Evolutionary conservation across 2,888 invertebrate species (phyloP), one percentile per base, ranked within the genome.

Genomic region (Calameuta filiformis): DNA sequence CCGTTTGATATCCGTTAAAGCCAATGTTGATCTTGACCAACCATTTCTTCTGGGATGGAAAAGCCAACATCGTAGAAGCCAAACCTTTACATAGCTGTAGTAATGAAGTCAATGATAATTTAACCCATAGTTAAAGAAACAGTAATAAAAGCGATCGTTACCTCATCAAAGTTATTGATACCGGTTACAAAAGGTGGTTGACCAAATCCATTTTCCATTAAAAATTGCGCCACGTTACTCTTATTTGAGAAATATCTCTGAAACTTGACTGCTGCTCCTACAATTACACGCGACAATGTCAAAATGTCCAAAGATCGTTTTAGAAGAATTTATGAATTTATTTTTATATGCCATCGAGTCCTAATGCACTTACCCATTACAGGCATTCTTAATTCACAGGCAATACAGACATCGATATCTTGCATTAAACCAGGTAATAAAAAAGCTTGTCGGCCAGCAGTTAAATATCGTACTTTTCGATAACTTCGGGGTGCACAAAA

Each of bases 11-110:
- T 68, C 85, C 83, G 76, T 80, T 79, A 68, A 83, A 83, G 69
- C 86, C 86, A 34, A 80, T 79, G 80, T 86, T 83, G 75, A 86
- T 78, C 80, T 84, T 85, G 30, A 85, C 73, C 35, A 85, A 56
- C 85, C 85, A 85, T 35, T 78, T 81, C 40, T 74, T 73, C 37
- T 80, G 74, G 9, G 35, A 68, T 11, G 80, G 80, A 79, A 77
- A 80, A 69, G 75, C 69, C 15, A 81, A 79, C 37, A 82, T 81
- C 82, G 85, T 79, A 75, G 69, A 76, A 11, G 83, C 79, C 56
- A 86, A 77, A 76, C 76, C 81, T 35, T 75, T 69, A 76, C 81
- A 84, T 11, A 85, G 74, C 85, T 86, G 81, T 3, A 73, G 37
- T 75, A 35, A 69, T 30, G 56, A 31, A 56, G 56, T 23, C 56